Conservation (phyloP, 2,888 invertebrate genomes). For the Lasioglossum calceatum region DNA sequence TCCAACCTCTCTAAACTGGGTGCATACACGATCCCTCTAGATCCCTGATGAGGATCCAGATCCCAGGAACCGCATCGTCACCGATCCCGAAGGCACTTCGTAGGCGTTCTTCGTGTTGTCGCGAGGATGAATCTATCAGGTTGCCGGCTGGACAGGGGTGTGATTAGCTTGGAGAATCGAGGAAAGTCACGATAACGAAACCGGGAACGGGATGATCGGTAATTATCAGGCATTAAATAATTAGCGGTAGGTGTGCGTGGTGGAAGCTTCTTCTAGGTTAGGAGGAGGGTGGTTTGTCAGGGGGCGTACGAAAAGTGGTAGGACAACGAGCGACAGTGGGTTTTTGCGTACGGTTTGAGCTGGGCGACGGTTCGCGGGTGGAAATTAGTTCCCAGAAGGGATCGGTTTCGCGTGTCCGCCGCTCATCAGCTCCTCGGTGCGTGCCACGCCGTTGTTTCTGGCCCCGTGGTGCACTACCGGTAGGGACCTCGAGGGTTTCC, state of each 20-base stretch:
- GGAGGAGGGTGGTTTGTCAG: neutral
- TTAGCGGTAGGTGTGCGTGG: slow-evolving; percentile 54
- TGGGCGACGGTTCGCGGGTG: slow-evolving; percentile 62
- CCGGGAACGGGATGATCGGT: slow-evolving; percentile 64
- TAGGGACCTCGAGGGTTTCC: slow-evolving; percentile 43
- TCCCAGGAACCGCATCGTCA: slow-evolving; percentile 6
- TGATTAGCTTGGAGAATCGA: slow-evolving; percentile 57
- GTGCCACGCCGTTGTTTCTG: slow-evolving; percentile 78
- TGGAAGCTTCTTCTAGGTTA: neutral
- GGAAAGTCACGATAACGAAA: slow-evolving; percentile 61
- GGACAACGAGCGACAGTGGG: slow-evolving; percentile 60
- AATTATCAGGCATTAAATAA: slow-evolving; percentile 71
- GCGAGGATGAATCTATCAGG: slow-evolving; percentile 46
- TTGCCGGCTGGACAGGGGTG: slow-evolving; percentile 17
- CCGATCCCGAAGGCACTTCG: neutral
- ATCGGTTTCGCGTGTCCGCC: slow-evolving; percentile 82
- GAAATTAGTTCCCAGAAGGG: slow-evolving; percentile 77
- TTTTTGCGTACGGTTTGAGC: slow-evolving; percentile 52
- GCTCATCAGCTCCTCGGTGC: slow-evolving; percentile 78
- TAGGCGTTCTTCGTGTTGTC: slow-evolving; percentile 6
- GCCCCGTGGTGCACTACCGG: slow-evolving; percentile 60
- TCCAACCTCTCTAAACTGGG: neutral
- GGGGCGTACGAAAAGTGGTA: slow-evolving; percentile 27
- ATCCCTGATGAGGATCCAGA: neutral
- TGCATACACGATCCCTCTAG: neutral